These are phyloP conservation scores for Sebastiscus albofasciatus DNA, from an alignment of 2,797 vertebrate genomes.

Conservation along the genomic window DNA sequence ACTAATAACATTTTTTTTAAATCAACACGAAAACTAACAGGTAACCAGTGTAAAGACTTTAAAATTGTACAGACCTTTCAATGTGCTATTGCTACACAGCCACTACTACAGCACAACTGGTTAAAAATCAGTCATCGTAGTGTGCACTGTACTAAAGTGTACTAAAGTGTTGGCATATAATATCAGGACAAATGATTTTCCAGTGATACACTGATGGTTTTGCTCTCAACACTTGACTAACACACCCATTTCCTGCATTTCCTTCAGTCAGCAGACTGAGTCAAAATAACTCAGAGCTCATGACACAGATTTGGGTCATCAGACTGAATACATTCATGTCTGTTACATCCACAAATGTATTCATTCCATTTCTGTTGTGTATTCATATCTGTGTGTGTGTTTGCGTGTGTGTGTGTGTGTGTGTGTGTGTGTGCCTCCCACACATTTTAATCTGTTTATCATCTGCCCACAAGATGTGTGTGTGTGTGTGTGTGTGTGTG, in stretches of 20 bases:
- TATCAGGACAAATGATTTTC: neutral
- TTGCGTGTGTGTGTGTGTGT: neutral
- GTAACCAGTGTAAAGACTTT: too few species aligned
- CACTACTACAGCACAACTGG: neutral
- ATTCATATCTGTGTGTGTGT: neutral
- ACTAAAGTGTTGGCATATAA: neutral
- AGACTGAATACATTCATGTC: slow-evolving; percentile 3
- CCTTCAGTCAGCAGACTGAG: slow-evolving; percentile 32
- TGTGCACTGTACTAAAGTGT: neutral
- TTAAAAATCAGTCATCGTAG: neutral
- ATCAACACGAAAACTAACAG: too few species aligned
- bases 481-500: neutral
- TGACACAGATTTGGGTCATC: slow-evolving; percentile 25
- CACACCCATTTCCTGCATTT: slow-evolving; percentile 27
- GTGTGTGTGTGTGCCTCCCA: slow-evolving; percentile 22
- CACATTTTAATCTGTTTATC: slow-evolving; percentile 48
- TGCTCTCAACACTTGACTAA: slow-evolving; percentile 9
- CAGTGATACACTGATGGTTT: neutral
- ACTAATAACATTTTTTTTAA: too few species aligned
- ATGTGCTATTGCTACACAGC: too few species aligned
- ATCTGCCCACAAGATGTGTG: slow-evolving; percentile 26
- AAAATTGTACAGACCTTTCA: neutral
- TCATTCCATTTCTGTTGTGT: neutral
- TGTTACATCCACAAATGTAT: neutral
- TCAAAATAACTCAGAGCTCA: slow-evolving; percentile 22